phyloP scores from a whole-genome alignment of 1,140 invertebrate species.

The Penaeus indicus region DNA sequence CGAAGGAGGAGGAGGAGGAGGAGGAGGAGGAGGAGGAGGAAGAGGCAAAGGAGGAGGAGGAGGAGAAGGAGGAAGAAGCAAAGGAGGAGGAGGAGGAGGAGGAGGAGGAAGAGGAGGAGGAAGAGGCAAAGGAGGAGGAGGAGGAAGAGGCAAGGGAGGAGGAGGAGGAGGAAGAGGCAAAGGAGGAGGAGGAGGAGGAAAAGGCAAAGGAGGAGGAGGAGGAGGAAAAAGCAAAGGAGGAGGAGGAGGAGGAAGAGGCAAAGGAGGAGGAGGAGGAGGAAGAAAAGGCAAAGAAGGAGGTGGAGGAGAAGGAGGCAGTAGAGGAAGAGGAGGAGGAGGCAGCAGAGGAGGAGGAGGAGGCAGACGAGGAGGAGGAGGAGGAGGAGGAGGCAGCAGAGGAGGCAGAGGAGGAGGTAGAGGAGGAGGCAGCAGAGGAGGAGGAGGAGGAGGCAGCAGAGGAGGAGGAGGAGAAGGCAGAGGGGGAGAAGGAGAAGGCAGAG shows the following conservation, averaged over 20 bases:
- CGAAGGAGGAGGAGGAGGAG: too few species aligned
- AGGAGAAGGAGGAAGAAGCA: too few species aligned
- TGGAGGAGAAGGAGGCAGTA: not conserved
- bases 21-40: too few species aligned
- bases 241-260: not conserved
- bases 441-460: not conserved
- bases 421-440: not conserved
- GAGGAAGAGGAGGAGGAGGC: not conserved
- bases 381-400: not conserved
- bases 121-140: not conserved
- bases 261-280: not conserved
- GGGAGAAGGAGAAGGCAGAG: not conserved
- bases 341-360: not conserved
- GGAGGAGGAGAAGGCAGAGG: not conserved
- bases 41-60: too few species aligned
- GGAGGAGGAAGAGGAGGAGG: too few species aligned
- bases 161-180: too few species aligned
- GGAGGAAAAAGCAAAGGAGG: too few species aligned
- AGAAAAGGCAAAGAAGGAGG: too few species aligned
- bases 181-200: too few species aligned
- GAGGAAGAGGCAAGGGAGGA: not conserved
- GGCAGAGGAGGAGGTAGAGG: not conserved
- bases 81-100: too few species aligned
- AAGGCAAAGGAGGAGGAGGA: too few species aligned
- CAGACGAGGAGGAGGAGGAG: not conserved